phyloP scores from a whole-genome alignment of 1,140 invertebrate species.

The Drosophila obscura region DNA sequence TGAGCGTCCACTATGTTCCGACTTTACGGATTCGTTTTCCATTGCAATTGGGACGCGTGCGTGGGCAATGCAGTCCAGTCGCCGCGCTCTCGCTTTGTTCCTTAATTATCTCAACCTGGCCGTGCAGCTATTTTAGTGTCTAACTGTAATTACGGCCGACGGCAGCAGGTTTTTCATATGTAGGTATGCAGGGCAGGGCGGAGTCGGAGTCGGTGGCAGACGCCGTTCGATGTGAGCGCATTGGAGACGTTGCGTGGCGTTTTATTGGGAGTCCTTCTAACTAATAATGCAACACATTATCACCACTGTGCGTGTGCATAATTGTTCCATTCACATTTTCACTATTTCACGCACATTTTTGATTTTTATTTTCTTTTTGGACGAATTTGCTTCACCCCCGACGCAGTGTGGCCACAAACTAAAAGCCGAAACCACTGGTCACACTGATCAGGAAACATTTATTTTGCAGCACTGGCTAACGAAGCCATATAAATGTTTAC shows the following conservation, averaged over 20 bases:
- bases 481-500: too few species aligned
- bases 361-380: conserved; percentile 48
- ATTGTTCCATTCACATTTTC: conserved; percentile 49
- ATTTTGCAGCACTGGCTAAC: conserved; percentile 14
- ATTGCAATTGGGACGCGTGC: conserved; percentile 58
- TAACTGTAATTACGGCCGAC: conserved; percentile 69
- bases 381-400: conserved; percentile 58
- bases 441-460: background rate
- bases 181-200: conserved; percentile 48
- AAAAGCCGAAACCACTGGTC: background rate
- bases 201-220: conserved; percentile 37
- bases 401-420: conserved; percentile 18
- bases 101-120: conserved; percentile 52
- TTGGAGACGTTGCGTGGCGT: conserved; percentile 11
- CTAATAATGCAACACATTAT: conserved; percentile 19
- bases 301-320: conserved; percentile 8
- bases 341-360: conserved; percentile 65
- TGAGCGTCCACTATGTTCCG: conserved; percentile 83
- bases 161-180: conserved; percentile 72
- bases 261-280: conserved; percentile 10
- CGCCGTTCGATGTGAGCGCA: conserved; percentile 17
- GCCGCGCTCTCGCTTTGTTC: conserved; percentile 28
- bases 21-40: conserved; percentile 84
- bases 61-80: conserved; percentile 30
- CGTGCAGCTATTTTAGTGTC: conserved; percentile 75